Conservation (phyloP, 2,888 invertebrate genomes). For the Noctua janthina region DNA sequence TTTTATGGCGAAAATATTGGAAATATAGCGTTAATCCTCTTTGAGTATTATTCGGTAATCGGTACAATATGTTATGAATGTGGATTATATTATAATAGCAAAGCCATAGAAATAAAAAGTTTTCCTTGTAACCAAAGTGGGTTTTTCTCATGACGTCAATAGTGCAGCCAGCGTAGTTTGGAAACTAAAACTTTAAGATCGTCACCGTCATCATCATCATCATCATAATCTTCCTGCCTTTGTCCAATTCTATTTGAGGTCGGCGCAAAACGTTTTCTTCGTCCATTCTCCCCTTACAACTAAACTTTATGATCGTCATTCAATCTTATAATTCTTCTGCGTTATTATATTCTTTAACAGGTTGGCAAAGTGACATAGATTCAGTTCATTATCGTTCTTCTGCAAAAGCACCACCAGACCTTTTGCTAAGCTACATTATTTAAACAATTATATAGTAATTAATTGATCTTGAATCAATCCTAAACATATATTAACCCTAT, state of each 20-base stretch:
- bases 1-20: conserved; percentile 7
- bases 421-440: neutral
- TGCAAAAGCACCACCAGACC: neutral
- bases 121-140: conserved; percentile 1
- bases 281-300: too few relatives aligned
- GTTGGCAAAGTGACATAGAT: neutral
- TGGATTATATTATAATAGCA: neutral
- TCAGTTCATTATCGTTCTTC: neutral
- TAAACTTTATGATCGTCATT: neutral
- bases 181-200: neutral
- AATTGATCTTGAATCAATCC: neutral
- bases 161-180: neutral
- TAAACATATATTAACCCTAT: neutral
- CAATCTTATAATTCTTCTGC: neutral
- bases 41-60: conserved; percentile 4
- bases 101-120: neutral
- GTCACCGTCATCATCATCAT: neutral
- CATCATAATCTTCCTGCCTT: too few relatives aligned
- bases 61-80: neutral
- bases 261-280: too few relatives aligned
- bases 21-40: conserved; percentile 5
- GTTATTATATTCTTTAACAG: neutral
- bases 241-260: too few relatives aligned
- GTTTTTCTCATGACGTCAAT: conserved; percentile 8
- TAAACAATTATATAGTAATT: conserved; percentile 14